Base-by-base conservation (phyloP, 2,113 vertebrate genomes). In the Corydoras maculifer region DNA sequence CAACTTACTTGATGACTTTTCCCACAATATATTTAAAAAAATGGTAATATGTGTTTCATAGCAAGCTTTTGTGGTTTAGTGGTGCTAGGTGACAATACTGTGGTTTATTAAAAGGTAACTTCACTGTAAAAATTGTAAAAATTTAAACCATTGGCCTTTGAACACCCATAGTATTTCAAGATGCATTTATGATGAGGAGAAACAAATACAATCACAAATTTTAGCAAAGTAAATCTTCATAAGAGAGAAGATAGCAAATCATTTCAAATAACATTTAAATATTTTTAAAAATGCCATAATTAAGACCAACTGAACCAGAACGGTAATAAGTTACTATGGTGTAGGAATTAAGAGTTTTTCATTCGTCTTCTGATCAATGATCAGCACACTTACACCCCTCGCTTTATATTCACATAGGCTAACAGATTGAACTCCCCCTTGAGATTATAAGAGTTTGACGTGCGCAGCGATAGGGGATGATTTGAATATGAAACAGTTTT, bases 1-100 rank as follows among this genome's bases (percentile, higher is more conserved):
- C 65, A 76, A 63, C 75, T 74, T 59, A 76, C 64, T 74, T 79
- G 59, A 62, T 74, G 71, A 74, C 74, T 76, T 70, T 62, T 76
- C 73, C 74, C 62, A 75, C 71, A 64, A 68, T 72, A 79, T 70
- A n/a, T 60, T 59, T 73, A 43, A 15, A 31, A 43, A 43, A 14
- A 60, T 48, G 65, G 18, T 60, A 73, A 73, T 66, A 73, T 59
- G 60, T 31, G 57, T 60, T 32, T 15, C 25, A 72, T 32, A 3
- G 35, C 35, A 66, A 60, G 29, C 63, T 13, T 29, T 43, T 43
- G 35, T 43, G 7, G 35, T 43, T 43, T 43, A 5, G 35, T 43
- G 35, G 7, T 43, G 4, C 35, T 4, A 43, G 35, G 4, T 43
- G 35, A 43, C 4, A 43, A 8, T 43, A 43, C 35, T 43, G 35